These are phyloP conservation scores for Megaceryle torquata DNA, from an alignment of 2,113 vertebrate species.

Conservation along the genomic window DNA sequence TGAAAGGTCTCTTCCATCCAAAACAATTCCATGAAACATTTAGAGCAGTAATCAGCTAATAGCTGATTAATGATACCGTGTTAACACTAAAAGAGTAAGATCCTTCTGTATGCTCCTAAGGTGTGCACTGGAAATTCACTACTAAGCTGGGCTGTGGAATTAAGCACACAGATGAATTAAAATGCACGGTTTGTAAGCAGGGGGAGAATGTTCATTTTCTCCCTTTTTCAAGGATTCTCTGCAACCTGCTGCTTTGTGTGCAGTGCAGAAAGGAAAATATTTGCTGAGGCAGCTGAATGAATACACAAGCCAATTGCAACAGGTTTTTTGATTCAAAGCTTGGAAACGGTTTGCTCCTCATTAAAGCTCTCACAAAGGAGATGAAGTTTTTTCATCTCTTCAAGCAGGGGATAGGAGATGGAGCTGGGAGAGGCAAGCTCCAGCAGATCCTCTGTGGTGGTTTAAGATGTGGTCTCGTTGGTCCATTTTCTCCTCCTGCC, in stretches of 20 bases:
- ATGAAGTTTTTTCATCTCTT: neutral
- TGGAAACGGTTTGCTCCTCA: conserved; percentile 14
- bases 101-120: neutral
- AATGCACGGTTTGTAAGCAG: neutral
- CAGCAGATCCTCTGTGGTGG: neutral
- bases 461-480: neutral
- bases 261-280: conserved; percentile 1
- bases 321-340: conserved; percentile 16
- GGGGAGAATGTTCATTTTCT: neutral
- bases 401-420: neutral
- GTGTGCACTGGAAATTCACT: neutral
- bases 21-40: neutral
- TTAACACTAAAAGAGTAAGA: neutral
- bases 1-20: too few species aligned
- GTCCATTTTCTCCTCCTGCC: neutral
- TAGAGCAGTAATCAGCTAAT: neutral
- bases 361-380: conserved; percentile 1
- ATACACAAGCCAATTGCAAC: conserved; percentile 32
- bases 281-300: conserved; percentile 45
- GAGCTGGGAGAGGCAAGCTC: neutral
- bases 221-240: neutral
- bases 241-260: neutral
- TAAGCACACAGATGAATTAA: neutral
- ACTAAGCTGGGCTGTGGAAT: neutral
- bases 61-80: neutral